Base-by-base conservation (phyloP, 2,888 invertebrate species). In the Phorcus lineatus region DNA sequence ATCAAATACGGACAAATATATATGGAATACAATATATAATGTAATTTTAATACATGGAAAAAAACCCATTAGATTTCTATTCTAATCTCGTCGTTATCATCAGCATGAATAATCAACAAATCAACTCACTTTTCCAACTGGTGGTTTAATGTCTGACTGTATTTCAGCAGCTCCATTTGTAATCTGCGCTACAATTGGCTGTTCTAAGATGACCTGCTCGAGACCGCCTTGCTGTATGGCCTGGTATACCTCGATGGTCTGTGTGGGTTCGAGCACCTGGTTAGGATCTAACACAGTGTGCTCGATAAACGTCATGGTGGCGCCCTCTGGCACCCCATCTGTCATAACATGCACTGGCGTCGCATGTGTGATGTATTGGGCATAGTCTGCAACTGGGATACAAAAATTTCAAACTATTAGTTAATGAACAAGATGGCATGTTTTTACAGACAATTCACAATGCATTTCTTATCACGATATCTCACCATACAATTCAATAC, bases 81-180 rank as follows among this genome's bases (percentile, higher is more conserved):
- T 9, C 2, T 55, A 55, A 55, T 55, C 22, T 19, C 22, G n/a
- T n/a, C n/a, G n/a, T n/a, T n/a, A n/a, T n/a, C n/a, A n/a, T n/a
- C n/a, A n/a, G n/a, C n/a, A n/a, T n/a, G n/a, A n/a, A 24, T 70
- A 36, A 24, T 22, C 13, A 22, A 22, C 47, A 0, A 22, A 76
- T n/a, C 28, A 19, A 36, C 80, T 74, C 74, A 90, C 91, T 86
- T 91, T 91, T 70, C 90, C 90, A 53, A 91, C 88, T 36, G 90
- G 91, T 31, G 90, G 89, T 57, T 87, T 88, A 22, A 88, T 86
- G 31, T 86, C 83, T 9, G 81, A 79, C 16, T 80, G 76, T 22
- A 82, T 79, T 28, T 81, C 74, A 31, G 57, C 40, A n/a, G 54
- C 28, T 19, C 80, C 80, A 9, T 76, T 74, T 7, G 81, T 57